Evolutionary conservation across 1,140 invertebrate genomes (phyloP).

Genomic region (Pseudomyrmex gracilis): DNA sequence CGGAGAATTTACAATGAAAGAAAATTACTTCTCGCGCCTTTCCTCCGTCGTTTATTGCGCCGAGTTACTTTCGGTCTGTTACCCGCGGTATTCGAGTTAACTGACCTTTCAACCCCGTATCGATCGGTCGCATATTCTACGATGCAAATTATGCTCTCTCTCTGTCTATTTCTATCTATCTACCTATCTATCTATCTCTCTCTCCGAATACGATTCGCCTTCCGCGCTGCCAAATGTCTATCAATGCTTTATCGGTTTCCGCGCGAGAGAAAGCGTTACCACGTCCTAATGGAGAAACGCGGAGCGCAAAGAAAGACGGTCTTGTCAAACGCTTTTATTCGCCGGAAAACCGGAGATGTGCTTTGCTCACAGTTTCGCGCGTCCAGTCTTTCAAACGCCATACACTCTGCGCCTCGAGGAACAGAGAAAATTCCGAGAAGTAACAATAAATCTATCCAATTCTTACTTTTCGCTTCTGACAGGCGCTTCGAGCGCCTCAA

Average conservation of each 20-base stretch:
- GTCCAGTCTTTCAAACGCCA: too few relatives aligned
- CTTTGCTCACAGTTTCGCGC: neutral
- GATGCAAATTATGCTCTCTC: neutral
- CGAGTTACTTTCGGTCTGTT: slow-evolving; percentile 22
- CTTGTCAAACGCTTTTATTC: neutral
- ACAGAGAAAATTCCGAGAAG: slow-evolving; percentile 24
- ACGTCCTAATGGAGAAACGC: neutral
- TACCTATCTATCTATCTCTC: too few relatives aligned
- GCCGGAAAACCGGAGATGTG: neutral
- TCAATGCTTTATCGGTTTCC: neutral
- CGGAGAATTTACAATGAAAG: slow-evolving; percentile 7
- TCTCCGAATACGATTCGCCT: neutral
- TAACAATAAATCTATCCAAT: slow-evolving; percentile 8
- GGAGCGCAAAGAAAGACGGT: neutral
- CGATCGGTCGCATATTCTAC: slow-evolving; percentile 16
- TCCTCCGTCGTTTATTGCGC: neutral
- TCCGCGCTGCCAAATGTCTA: neutral
- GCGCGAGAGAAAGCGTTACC: neutral
- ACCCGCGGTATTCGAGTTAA: slow-evolving; percentile 5
- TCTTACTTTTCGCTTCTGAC: slow-evolving; percentile 46
- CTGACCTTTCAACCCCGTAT: neutral
- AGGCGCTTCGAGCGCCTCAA: slow-evolving; percentile 25
- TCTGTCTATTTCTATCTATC: too few relatives aligned
- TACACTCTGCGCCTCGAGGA: too few relatives aligned
- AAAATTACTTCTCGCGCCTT: slow-evolving; percentile 34